A percentile compares a stretch with the other conserved stretches of the same genome.
Evolutionary conservation across 2,888 invertebrate genomes (phyloP).

Genomic region (Drosophila leonis): DNA sequence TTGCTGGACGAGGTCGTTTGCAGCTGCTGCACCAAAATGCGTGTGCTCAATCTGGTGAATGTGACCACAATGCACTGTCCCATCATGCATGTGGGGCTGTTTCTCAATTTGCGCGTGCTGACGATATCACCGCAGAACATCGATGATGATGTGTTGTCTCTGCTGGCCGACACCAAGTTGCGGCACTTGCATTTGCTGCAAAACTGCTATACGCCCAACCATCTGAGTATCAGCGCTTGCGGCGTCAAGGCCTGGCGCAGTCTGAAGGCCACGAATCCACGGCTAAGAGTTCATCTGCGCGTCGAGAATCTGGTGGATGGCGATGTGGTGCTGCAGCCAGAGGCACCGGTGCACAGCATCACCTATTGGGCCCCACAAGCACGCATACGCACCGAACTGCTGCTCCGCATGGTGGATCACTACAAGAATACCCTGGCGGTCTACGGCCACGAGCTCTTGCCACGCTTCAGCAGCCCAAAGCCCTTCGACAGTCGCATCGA

Average conservation of each 20-base stretch:
- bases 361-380: constrained; percentile 88
- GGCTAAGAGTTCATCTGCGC: constrained; percentile 89
- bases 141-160: constrained; percentile 89
- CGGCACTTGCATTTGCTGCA: constrained; percentile 90
- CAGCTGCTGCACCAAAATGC: constrained; percentile 88
- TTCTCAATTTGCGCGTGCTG: constrained; percentile 89
- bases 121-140: constrained; percentile 91
- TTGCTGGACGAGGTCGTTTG: constrained; percentile 90
- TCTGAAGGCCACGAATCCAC: constrained; percentile 87
- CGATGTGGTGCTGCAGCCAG: constrained; percentile 89
- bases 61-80: constrained; percentile 90
- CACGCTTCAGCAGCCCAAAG: constrained; percentile 88
- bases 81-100: constrained; percentile 91
- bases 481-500: constrained; percentile 91
- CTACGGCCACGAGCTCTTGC: constrained; percentile 90
- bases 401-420: constrained; percentile 87
- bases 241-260: constrained; percentile 86
- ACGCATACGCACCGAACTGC: constrained; percentile 86
- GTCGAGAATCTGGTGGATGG: constrained; percentile 88
- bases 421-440: constrained; percentile 88
- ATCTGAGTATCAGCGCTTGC: constrained; percentile 86
- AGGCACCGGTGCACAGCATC: constrained; percentile 89
- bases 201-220: constrained; percentile 89
- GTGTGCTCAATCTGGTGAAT: constrained; percentile 90
- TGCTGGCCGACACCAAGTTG: constrained; percentile 88